Percentiles rank a stretch among this genome's conserved stretches.
phyloP scores from a whole-genome alignment of 2,113 vertebrate genomes.

The Kryptolebias marmoratus region DNA sequence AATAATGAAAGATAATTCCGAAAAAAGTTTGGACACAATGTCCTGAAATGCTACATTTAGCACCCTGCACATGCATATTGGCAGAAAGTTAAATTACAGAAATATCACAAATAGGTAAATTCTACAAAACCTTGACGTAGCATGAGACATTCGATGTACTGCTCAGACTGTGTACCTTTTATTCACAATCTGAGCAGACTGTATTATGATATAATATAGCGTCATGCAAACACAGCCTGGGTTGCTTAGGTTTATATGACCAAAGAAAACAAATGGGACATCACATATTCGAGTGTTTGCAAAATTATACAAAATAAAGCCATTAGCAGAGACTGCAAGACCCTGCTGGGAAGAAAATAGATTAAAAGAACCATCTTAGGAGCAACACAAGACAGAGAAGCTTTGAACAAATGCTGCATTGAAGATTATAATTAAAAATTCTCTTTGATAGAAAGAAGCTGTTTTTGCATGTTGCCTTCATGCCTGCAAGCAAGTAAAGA shows the following conservation, averaged over 20 bases:
- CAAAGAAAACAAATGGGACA: slow-evolving; percentile 25
- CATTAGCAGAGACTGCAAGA: slow-evolving; percentile 30
- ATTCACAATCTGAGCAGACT: no score
- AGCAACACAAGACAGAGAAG: slow-evolving; percentile 27
- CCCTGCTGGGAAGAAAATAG: slow-evolving; percentile 31
- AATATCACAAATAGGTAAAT: no score
- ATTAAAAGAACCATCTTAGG: slow-evolving; percentile 41
- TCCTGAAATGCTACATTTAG: no score
- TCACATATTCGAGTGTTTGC: slow-evolving; percentile 14
- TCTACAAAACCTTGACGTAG: no score
- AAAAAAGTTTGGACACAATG: no score
- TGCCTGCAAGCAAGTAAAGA: slow-evolving; percentile 24
- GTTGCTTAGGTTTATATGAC: background rate
- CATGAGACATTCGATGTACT: no score
- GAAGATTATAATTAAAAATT: slow-evolving; percentile 68
- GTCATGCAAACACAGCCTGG: background rate
- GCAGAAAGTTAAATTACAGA: no score
- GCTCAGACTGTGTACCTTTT: no score
- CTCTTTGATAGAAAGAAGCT: slow-evolving; percentile 57
- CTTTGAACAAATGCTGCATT: slow-evolving; percentile 55
- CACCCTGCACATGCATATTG: no score
- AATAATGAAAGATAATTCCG: no score
- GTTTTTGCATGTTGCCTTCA: slow-evolving; percentile 25
- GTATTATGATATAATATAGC: background rate
- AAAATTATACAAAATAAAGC: slow-evolving; percentile 45